Evolutionary conservation across 1,140 invertebrate species (phyloP), one percentile per base, ranked within the genome.

Genomic region (Heliconius himera): DNA sequence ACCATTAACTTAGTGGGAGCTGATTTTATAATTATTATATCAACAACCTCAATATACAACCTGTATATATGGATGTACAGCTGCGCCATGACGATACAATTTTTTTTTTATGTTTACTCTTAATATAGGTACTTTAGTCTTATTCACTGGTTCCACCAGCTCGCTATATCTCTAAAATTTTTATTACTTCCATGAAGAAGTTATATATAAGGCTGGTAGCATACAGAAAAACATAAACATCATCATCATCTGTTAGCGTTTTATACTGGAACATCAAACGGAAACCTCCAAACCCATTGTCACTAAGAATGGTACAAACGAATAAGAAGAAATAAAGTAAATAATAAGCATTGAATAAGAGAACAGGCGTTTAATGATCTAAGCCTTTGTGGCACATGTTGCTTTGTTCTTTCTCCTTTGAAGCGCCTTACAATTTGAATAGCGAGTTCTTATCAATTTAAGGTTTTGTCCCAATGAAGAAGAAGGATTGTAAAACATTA

Each of bases 311-410:
- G 72, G 38, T 11, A 73, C 26, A 73, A 73, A 46, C 46, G 38
- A 49, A 73, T 49, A 49, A n/a, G 41, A 46, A 73, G 36, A 46
- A 73, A 73, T 73, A 66, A 66, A 66, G 33, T 46, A 76, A 29
- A 46, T 77, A 77, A 56, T 73, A 77, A 72, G 26, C 22, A 76
- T 70, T 66, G 22, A 56, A 71, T 38, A 22, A 77, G 71, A 56
- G 76, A 26, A 41, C 71, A 33, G 41, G 78, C 74, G 71, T 79
- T 79, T 75, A 79, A 79, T 74, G 78, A 75, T 71, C 72, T 54
- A 20, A 77, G 72, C 73, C 78, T 81, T 80, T 84, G 81, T 83
- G 70, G 49, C 78, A 88, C 87, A 85, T 88, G 85, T 88, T 88
- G 87, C 85, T 76, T 74, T 79, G 76, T 77, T 77, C 76, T 71